phyloP scores from a whole-genome alignment of 2,113 vertebrate genomes.

The Sisor rabdophorus region DNA sequence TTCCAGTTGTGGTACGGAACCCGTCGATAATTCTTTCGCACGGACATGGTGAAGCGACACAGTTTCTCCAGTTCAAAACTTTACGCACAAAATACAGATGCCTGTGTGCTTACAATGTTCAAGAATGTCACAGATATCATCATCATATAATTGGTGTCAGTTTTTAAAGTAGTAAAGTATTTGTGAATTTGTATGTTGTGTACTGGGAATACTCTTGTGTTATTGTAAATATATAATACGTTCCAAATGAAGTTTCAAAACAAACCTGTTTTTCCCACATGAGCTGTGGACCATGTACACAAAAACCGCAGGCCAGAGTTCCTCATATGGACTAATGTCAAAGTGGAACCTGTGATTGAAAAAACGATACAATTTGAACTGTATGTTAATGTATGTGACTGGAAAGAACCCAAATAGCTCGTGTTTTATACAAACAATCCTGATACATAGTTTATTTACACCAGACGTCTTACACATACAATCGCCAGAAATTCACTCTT shows the following conservation, averaged over 20 bases:
- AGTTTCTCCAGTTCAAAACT: slow-evolving; percentile 97
- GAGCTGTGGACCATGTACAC: slow-evolving; percentile 94
- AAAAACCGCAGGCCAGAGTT: slow-evolving; percentile 95
- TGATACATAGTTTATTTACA: no score
- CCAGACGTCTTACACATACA: no score
- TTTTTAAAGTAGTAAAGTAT: no score
- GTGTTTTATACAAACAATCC: no score
- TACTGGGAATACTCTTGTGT: neutral
- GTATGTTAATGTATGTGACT: no score
- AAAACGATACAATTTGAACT: neutral
- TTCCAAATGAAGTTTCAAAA: no score
- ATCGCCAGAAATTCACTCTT: no score
- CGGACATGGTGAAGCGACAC: slow-evolving; percentile 97
- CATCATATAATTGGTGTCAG: no score
- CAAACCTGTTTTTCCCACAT: slow-evolving; percentile 85
- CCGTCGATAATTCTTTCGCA: slow-evolving; percentile 94
- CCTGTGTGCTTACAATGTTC: no score
- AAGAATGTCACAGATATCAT: no score
- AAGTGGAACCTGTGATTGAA: slow-evolving; percentile 83
- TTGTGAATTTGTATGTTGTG: neutral
- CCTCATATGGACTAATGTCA: slow-evolving; percentile 91
- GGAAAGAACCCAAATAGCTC: no score
- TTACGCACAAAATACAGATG: slow-evolving; percentile 6
- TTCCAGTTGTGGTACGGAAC: slow-evolving; percentile 99
- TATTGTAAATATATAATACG: no score